A percentile compares a stretch with the other conserved stretches of the same genome.
phyloP scores from a whole-genome alignment of 37 sponge, comb jelly and placozoan species.

The Mnemiopsis leidyi region DNA sequence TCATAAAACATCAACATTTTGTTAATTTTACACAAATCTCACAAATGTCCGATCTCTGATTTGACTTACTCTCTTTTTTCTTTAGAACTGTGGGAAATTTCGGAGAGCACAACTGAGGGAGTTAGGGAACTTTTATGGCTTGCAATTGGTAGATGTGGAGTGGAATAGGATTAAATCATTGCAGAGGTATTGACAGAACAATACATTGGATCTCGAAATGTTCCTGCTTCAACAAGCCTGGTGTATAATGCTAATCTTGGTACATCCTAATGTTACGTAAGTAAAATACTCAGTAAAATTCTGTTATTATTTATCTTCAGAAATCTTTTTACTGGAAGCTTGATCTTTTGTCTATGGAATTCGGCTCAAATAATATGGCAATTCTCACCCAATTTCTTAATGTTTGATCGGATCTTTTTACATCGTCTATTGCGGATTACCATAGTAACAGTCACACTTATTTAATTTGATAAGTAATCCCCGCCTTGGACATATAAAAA shows the following conservation, averaged over 20 bases:
- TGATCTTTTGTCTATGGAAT: too few species aligned
- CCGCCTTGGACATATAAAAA: neutral
- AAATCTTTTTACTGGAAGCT: too few species aligned
- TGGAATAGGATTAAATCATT: neutral
- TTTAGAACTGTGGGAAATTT: neutral
- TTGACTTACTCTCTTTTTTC: too few species aligned
- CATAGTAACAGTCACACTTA: conserved; percentile 22
- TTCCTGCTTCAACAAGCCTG: neutral
- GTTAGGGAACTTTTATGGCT: neutral
- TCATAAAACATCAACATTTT: too few species aligned
- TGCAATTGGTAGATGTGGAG: neutral
- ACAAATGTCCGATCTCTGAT: too few species aligned
- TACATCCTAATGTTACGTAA: too few species aligned
- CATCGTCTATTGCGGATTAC: neutral
- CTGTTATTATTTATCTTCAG: too few species aligned
- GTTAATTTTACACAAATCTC: too few species aligned
- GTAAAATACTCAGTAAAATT: too few species aligned
- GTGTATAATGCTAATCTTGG: neutral
- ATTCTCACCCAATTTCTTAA: neutral
- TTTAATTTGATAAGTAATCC: conserved; percentile 19
- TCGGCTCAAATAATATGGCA: neutral
- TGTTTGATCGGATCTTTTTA: neutral
- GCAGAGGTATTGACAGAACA: neutral
- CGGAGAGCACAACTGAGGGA: neutral
- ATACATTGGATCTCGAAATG: neutral